These are phyloP conservation scores for Melanostigma gelatinosum DNA, from an alignment of 2,113 vertebrate genomes.

Conservation along the genomic window DNA sequence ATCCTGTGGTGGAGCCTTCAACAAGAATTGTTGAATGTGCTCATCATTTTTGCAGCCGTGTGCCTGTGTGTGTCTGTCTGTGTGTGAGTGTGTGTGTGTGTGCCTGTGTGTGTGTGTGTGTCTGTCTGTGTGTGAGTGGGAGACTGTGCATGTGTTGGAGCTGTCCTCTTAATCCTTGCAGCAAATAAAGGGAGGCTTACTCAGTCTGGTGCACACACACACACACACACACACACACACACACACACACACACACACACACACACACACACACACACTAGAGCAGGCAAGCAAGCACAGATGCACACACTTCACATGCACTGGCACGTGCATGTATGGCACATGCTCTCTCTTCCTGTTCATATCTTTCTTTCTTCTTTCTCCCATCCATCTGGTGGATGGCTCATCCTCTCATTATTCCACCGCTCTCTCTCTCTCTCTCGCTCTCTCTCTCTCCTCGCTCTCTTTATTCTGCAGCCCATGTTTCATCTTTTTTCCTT, in stretches of 20 bases:
- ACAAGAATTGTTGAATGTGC: slow-evolving; percentile 57
- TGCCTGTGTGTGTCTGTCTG: slow-evolving; percentile 26
- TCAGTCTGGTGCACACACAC: slow-evolving; percentile 68
- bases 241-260: slow-evolving; percentile 60
- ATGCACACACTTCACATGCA: slow-evolving; percentile 60
- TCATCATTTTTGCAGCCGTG: slow-evolving; percentile 61
- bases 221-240: slow-evolving; percentile 23
- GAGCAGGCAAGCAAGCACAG: slow-evolving; percentile 44
- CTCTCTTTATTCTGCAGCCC: slow-evolving; percentile 43
- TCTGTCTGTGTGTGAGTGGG: slow-evolving; percentile 26
- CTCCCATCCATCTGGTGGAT: slow-evolving; percentile 57
- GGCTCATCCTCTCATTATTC: slow-evolving; percentile 54
- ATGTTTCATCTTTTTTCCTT: slow-evolving; percentile 37
- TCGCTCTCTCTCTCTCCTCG: slow-evolving; percentile 4
- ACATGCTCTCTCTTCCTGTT: slow-evolving; percentile 37
- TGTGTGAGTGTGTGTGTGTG: slow-evolving; percentile 46
- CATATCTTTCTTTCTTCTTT: slow-evolving; percentile 41
- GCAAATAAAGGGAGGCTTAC: slow-evolving; percentile 79
- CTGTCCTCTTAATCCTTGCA: slow-evolving; percentile 76
- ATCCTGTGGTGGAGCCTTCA: slow-evolving; percentile 56
- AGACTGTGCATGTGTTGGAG: slow-evolving; percentile 75
- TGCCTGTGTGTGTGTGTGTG: slow-evolving; percentile 43
- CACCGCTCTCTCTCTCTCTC: slow-evolving; percentile 22
- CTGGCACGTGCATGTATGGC: slow-evolving; percentile 42
- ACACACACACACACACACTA: slow-evolving; percentile 51